Percentiles rank a stretch among this genome's conserved stretches.
These are phyloP conservation scores for Geopemphigus sp. DNA, from an alignment of 1,140 invertebrate species.

Conservation along the genomic window DNA sequence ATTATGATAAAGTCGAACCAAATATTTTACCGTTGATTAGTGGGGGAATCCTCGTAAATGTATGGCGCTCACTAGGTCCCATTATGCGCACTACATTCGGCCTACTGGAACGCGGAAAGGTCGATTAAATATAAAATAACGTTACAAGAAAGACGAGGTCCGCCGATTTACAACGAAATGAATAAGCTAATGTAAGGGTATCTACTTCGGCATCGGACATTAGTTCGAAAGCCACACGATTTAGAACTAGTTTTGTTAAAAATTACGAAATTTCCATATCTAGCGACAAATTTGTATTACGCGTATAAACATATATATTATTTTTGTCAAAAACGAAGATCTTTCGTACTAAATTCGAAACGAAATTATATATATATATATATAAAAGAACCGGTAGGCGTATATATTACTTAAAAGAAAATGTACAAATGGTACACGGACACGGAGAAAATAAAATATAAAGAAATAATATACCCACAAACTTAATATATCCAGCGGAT, in stretches of 20 bases:
- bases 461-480: no score
- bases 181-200: constrained; percentile 20
- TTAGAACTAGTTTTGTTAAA: background rate
- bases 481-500: no score
- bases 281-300: no score
- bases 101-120: constrained; percentile 9
- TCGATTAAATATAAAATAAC: constrained; percentile 34
- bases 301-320: no score
- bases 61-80: background rate
- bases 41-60: constrained; percentile 12
- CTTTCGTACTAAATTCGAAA: no score
- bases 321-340: no score
- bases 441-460: no score
- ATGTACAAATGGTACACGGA: no score
- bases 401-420: no score
- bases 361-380: no score
- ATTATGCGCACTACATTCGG: background rate
- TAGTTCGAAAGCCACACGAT: background rate
- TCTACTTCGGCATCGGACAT: constrained; percentile 14
- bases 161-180: background rate
- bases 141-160: constrained; percentile 37
- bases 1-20: constrained; percentile 12
- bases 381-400: no score
- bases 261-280: background rate
- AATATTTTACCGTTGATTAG: constrained; percentile 17